Base-by-base conservation (phyloP, 2,113 vertebrate species). In the Oryzias curvinotus region DNA sequence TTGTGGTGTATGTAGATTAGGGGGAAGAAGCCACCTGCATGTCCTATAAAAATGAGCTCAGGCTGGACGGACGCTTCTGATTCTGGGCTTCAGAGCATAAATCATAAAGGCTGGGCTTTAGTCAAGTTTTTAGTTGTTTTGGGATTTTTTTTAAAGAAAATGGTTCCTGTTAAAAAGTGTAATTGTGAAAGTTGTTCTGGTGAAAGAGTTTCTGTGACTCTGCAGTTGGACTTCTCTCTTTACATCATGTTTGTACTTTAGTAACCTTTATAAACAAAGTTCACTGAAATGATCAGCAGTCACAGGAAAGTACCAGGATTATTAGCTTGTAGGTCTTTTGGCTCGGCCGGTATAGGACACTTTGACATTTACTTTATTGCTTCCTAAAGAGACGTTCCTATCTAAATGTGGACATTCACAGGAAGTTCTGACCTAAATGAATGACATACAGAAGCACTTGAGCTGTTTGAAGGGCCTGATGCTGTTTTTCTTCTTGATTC, bases 11-110 rank as follows among this genome's bases (percentile, higher is more conserved):
- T 62, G 49, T 60, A 50, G 28, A 64, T 65, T 65, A 30, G 19
- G 49, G 44, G 57, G 77, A 54, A 63, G 68, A 55, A 56, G 68
- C 70, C 77, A 75, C 78, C 73, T 83, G 77, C 59, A 43, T 8
- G 4, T 62, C 52, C 62, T 15, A 75, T 73, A 71, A 65, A 66
- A 57, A 41, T 23, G 28, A 26, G 17, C 46, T 56, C 73, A 78
- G 30, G 68, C 75, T 83, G 78, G 52, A 30, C 17, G 53, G 3
- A 5, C n/a, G n/a, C n/a, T n/a, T 14, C 36, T 16, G 21, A 30
- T 41, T 21, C 26, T 36, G 2, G 14, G 0, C 13, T 7, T 19
- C 16, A 6, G 17, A 47, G 58, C 44, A 28, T 0, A 1, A 7
- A 46, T 60, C 16, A 3, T 30, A 14, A 5, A 14, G 7, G 10